These are phyloP conservation scores for Acromyrmex echinatior DNA, from an alignment of 1,140 invertebrate species.

Conservation along the genomic window DNA sequence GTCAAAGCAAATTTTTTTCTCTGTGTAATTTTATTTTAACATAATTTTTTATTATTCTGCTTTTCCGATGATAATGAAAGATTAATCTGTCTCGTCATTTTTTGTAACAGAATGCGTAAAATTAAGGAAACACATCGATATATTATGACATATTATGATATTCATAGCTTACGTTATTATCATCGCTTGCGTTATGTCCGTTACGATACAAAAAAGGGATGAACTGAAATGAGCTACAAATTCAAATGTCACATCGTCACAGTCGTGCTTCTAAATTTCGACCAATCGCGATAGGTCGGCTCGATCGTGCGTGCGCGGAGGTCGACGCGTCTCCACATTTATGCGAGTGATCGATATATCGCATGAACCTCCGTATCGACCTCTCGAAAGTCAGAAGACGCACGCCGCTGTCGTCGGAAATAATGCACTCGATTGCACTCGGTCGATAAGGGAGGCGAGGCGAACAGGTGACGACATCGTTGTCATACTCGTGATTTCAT, in stretches of 20 bases:
- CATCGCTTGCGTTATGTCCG: too few relatives aligned
- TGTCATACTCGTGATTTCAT: conserved; percentile 85
- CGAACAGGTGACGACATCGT: conserved; percentile 84
- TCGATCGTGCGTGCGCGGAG: too few relatives aligned
- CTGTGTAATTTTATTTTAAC: not conserved
- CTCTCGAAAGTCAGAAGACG: not conserved
- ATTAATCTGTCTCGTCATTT: not conserved
- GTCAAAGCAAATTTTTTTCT: too few relatives aligned
- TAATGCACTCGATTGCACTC: conserved; percentile 66
- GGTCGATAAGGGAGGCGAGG: conserved; percentile 77
- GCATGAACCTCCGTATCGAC: too few relatives aligned
- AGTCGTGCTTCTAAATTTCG: not conserved
- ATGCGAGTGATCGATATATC: too few relatives aligned
- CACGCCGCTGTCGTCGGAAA: not conserved
- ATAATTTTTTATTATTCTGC: not conserved
- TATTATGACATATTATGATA: too few relatives aligned
- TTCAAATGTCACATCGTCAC: not conserved
- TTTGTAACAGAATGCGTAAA: not conserved
- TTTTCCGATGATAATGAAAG: not conserved
- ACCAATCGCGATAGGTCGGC: not conserved
- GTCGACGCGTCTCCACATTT: too few relatives aligned
- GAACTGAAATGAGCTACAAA: not conserved
- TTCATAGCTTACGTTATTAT: too few relatives aligned
- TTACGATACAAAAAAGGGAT: too few relatives aligned
- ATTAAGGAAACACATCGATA: not conserved